Conservation (phyloP, 2,113 vertebrate genomes). For the Rafetus swinhoei region DNA sequence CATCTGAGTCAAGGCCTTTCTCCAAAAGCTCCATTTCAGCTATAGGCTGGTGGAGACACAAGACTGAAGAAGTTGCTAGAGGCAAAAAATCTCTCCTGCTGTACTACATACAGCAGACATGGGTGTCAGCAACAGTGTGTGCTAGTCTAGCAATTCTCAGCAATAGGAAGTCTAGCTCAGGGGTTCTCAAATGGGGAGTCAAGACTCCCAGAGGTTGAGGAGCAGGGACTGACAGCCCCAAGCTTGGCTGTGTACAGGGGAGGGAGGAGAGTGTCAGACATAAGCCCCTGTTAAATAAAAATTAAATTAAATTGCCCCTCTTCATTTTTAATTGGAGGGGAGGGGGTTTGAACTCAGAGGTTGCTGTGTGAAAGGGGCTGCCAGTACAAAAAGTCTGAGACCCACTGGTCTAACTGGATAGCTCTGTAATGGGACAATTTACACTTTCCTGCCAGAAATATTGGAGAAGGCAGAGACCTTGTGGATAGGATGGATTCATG, state of each 20-base stretch:
- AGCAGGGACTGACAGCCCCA: too few species aligned
- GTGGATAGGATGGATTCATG: neutral
- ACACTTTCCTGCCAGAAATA: neutral
- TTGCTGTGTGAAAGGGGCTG: too few species aligned
- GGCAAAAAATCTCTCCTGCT: neutral
- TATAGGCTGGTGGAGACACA: neutral
- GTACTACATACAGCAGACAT: neutral
- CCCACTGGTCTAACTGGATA: neutral
- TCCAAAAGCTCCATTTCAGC: neutral
- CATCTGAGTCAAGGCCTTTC: neutral
- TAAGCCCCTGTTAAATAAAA: too few species aligned
- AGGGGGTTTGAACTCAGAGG: too few species aligned
- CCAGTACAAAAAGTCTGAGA: too few species aligned
- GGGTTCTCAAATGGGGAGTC: too few species aligned
- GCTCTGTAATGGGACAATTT: neutral
- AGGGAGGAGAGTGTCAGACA: too few species aligned
- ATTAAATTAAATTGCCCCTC: too few species aligned
- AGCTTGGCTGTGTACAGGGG: too few species aligned
- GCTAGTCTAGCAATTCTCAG: neutral
- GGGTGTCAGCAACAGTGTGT: neutral
- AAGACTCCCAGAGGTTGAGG: too few species aligned
- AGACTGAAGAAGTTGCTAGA: neutral
- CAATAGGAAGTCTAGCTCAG: neutral
- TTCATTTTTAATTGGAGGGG: too few species aligned
- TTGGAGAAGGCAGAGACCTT: neutral